Base-by-base conservation (phyloP, 1,140 invertebrate species). In the Vollenhovia emeryi region DNA sequence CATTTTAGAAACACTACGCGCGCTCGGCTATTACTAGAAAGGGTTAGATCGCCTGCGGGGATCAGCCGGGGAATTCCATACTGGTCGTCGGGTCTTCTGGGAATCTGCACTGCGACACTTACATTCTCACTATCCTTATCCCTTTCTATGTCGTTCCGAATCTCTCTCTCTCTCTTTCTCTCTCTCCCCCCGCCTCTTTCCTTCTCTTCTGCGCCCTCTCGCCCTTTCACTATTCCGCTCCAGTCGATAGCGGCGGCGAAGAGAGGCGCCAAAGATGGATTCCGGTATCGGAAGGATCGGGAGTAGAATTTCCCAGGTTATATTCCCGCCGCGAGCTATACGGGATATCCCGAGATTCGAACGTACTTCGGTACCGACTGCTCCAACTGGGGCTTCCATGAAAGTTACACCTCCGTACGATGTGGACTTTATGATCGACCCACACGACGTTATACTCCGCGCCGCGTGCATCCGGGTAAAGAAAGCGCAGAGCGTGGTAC, bases 101-200 rank as follows among this genome's bases (percentile, higher is more conserved):
- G 78, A 85, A 88, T 88, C 88, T 91, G 89, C 89, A 91, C 75
- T 88, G 89, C 89, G 90, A 89, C 90, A 83, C 83, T 91, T 91
- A 87, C 84, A 43, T 68, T 90, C 60, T 86, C 79, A 57, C 73
- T 40, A 40, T 36, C 40, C 21, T 78, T 68, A 57, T 68, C 55
- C 57, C 55, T 76, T 40, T 80, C 50, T 13, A 36, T 69, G 36
- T 71, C 84, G 55, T 27, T 64, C 24, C 33, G n/a, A 62, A 36
- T 83, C 60, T 59, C 8, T 79, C 62, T 62, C 84, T 75, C 27
- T 66, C 18, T 75, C 48, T 40, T 57, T 88, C 74, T 75, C 40
- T 27, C 69, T 82, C 55, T 45, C 24, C 57, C 80, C 64, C 24
- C 57, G 3, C 24, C 11, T 45, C 50, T 45, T 30, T 62, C 55